phyloP scores from a whole-genome alignment of 2,113 vertebrate species.

The Phalacrocorax brasilianus region DNA sequence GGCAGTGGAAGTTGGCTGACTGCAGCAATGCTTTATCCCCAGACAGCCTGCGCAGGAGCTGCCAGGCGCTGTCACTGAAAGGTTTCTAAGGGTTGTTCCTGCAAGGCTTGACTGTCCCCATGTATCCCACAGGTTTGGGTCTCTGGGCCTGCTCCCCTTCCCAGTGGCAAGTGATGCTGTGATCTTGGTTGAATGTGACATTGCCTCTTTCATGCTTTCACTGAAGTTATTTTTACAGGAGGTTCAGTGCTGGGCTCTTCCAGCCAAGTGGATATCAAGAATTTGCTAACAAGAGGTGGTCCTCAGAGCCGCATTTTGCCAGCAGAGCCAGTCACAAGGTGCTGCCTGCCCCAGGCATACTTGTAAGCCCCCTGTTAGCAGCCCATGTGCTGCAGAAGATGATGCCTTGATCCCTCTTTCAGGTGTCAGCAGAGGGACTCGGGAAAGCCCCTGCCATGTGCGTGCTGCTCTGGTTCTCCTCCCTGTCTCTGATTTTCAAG shows the following conservation, averaged over 20 bases:
- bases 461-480: neutral
- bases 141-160: neutral
- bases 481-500: neutral
- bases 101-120: fast-evolving
- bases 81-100: neutral
- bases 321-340: neutral
- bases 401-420: neutral
- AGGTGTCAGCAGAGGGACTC: neutral
- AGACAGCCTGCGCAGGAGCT: neutral
- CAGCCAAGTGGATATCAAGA: neutral
- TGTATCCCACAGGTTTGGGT: neutral
- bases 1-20: neutral
- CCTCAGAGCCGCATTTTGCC: neutral
- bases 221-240: neutral
- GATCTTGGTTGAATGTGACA: neutral
- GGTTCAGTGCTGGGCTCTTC: neutral
- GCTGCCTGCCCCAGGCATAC: neutral
- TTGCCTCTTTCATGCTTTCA: neutral
- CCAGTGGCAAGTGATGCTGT: neutral
- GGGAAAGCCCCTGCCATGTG: neutral
- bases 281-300: neutral
- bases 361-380: neutral
- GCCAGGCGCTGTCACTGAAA: neutral
- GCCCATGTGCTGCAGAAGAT: neutral
- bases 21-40: neutral